Conservation (phyloP, 2,888 invertebrate species). For the Sycophila texana region DNA sequence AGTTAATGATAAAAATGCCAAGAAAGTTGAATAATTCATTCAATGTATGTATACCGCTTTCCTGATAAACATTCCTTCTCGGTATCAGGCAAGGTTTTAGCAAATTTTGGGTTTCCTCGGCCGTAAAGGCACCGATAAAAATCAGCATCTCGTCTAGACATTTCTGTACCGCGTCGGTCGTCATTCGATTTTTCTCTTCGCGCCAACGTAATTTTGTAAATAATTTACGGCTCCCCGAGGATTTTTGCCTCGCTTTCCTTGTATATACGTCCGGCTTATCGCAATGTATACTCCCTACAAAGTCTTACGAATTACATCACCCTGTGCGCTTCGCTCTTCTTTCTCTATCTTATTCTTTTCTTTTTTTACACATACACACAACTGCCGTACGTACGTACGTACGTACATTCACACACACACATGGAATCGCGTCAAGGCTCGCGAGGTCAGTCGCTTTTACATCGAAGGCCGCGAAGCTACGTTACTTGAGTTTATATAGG, state of each 20-base stretch:
- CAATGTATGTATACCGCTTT: neutral
- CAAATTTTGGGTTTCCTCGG: too few species aligned
- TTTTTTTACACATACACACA: neutral
- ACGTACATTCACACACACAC: neutral
- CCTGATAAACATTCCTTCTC: too few species aligned
- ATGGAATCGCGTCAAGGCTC: constrained; percentile 34
- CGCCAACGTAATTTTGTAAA: neutral
- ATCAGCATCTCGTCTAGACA: neutral
- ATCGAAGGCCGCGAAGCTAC: constrained; percentile 1
- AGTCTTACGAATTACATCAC: neutral
- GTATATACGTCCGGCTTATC: neutral
- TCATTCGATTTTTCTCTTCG: neutral
- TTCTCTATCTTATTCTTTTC: neutral
- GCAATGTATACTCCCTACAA: neutral
- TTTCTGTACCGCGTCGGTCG: neutral
- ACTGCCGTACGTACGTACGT: neutral
- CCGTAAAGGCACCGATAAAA: neutral
- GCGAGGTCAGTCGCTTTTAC: constrained; percentile 42
- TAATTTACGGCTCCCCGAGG: neutral
- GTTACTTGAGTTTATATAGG: neutral
- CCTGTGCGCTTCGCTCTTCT: neutral
- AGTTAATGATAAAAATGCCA: too few species aligned
- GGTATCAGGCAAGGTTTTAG: too few species aligned
- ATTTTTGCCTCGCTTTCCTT: neutral
- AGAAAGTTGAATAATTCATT: neutral